Conservation (phyloP, 1,140 invertebrate genomes). For the Leptinotarsa defecta region DNA sequence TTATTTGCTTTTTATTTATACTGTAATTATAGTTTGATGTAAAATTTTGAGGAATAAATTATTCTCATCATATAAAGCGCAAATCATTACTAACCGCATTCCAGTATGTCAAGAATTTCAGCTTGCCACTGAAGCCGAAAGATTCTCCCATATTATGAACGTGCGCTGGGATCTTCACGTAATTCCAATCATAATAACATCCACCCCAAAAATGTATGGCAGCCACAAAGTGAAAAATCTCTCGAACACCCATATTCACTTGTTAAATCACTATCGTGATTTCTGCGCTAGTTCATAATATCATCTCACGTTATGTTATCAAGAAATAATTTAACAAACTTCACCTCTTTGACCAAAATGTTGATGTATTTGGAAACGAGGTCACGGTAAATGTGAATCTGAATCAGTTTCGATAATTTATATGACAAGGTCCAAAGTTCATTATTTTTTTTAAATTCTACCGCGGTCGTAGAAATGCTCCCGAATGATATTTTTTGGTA, state of each 20-base stretch:
- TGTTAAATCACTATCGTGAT: neutral
- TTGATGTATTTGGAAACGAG: no score
- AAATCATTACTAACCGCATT: constrained; percentile 71
- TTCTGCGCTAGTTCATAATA: neutral
- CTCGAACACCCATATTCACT: constrained; percentile 42
- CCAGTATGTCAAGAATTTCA: constrained; percentile 87
- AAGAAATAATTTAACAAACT: no score
- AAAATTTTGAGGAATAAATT: neutral
- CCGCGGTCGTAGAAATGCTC: no score
- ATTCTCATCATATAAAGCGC: constrained; percentile 1
- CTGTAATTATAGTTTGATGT: neutral
- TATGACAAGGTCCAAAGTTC: no score
- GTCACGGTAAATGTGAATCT: no score
- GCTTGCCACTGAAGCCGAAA: constrained; percentile 69
- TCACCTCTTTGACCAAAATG: no score
- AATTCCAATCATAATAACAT: constrained; percentile 74
- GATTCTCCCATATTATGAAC: constrained; percentile 43
- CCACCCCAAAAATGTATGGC: constrained; percentile 71
- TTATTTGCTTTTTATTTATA: neutral
- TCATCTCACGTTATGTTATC: no score
- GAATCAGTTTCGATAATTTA: no score
- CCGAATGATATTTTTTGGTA: no score
- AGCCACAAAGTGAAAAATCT: constrained; percentile 67
- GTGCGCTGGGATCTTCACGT: constrained; percentile 66
- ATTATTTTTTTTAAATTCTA: no score